Conservation (phyloP, 1,140 invertebrate species). For the Harlomillsia oculata region DNA sequence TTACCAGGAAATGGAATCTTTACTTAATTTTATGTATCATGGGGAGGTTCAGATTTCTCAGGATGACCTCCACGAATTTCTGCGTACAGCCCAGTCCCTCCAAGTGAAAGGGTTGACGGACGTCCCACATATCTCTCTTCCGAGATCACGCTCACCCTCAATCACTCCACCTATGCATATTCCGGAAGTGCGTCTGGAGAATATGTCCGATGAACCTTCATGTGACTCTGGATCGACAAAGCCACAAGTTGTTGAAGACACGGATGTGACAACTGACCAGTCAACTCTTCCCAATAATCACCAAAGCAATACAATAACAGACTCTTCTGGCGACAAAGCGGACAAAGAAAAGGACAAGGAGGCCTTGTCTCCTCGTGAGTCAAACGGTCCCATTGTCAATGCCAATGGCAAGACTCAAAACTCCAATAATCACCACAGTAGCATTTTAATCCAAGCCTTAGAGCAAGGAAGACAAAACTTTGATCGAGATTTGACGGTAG, state of each 20-base stretch:
- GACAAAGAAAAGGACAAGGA: background rate
- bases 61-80: slow-evolving; percentile 74
- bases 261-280: background rate
- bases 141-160: slow-evolving; percentile 11
- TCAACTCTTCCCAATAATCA: background rate
- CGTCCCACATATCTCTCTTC: slow-evolving; percentile 49
- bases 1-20: slow-evolving; percentile 63
- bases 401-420: background rate
- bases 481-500: background rate
- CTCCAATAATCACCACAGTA: background rate
- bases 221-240: background rate
- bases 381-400: background rate
- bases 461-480: slow-evolving; percentile 15
- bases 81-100: slow-evolving; percentile 80
- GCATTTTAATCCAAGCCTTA: slow-evolving; percentile 22
- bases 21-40: slow-evolving; percentile 89
- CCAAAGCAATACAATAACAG: background rate
- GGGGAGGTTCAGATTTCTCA: slow-evolving; percentile 86
- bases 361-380: background rate
- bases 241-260: background rate
- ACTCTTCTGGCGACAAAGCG: background rate
- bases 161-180: slow-evolving; percentile 13
- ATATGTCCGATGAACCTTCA: slow-evolving; percentile 11
- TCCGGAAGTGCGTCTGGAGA: slow-evolving; percentile 23
- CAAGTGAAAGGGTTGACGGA: slow-evolving; percentile 82